A percentile compares a stretch with the other conserved stretches of the same genome.
Evolutionary conservation across 1,140 invertebrate genomes (phyloP).

Genomic region (Cotesia chilonis): DNA sequence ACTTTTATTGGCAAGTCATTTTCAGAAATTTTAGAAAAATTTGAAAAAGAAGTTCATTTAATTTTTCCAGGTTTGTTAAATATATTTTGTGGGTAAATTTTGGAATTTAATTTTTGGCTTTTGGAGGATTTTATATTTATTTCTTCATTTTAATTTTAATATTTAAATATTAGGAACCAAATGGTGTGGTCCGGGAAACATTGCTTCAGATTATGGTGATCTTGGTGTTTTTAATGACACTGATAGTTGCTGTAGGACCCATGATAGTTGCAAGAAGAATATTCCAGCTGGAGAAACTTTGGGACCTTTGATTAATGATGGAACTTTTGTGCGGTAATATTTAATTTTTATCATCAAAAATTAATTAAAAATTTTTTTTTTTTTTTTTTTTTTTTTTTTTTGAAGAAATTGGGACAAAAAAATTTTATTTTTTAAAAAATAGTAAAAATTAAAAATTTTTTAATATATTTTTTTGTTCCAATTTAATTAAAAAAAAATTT

Average conservation of each 20-base stretch:
- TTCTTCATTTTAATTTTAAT: no score
- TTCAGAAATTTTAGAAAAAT: background rate
- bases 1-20: background rate
- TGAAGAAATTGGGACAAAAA: no score
- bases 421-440: no score
- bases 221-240: conserved; percentile 54
- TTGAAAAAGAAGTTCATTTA: background rate
- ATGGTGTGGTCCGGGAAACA: conserved; percentile 67
- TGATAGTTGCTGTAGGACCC: conserved; percentile 12
- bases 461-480: no score
- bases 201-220: conserved; percentile 58
- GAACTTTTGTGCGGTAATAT: conserved; percentile 47
- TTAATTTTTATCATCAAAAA: background rate
- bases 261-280: background rate
- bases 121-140: background rate
- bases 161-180: conserved; percentile 54
- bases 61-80: background rate
- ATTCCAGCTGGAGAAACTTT: conserved; percentile 15
- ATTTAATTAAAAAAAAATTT: no score
- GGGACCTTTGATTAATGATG: conserved; percentile 16
- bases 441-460: no score
- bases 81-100: background rate
- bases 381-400: no score
- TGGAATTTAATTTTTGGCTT: background rate
- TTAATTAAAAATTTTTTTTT: no score